phyloP scores from a whole-genome alignment of 2,888 invertebrate genomes.

The Cacoxenus indagator region DNA sequence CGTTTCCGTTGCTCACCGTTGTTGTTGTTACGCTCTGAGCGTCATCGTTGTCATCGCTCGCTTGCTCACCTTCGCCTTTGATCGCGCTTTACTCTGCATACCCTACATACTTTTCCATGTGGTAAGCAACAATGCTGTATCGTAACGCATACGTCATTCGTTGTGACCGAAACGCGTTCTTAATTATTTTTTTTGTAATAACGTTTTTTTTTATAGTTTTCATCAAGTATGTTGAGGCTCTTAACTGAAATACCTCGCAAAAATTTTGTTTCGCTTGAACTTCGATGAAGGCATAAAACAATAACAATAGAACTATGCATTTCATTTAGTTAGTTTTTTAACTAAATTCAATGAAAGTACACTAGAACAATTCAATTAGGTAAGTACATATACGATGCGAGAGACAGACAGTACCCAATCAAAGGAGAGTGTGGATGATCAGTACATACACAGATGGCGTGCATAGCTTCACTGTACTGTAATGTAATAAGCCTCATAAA shows the following conservation, averaged over 20 bases:
- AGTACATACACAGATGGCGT: not conserved
- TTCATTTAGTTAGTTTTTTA: no score
- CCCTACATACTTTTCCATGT: not conserved
- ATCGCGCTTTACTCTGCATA: not conserved
- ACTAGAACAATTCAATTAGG: no score
- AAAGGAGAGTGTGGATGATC: not conserved
- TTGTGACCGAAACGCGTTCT: not conserved
- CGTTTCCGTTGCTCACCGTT: conserved; percentile 24
- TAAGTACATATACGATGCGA: no score
- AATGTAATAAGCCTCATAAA: not conserved
- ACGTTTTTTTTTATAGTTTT: not conserved
- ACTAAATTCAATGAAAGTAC: not conserved
- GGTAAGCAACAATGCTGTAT: not conserved
- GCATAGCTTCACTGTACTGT: not conserved
- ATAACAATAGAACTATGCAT: not conserved
- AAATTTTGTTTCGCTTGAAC: not conserved
- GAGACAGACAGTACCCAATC: not conserved
- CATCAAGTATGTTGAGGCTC: not conserved
- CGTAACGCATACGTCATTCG: not conserved
- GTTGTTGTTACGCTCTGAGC: conserved; percentile 35
- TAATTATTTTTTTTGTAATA: not conserved
- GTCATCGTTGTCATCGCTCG: not conserved
- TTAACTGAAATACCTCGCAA: not conserved
- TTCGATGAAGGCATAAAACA: not conserved
- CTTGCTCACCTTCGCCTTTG: not conserved